These are phyloP conservation scores for Sebastiscus albofasciatus DNA, from an alignment of 2,797 vertebrate genomes.

Conservation along the genomic window DNA sequence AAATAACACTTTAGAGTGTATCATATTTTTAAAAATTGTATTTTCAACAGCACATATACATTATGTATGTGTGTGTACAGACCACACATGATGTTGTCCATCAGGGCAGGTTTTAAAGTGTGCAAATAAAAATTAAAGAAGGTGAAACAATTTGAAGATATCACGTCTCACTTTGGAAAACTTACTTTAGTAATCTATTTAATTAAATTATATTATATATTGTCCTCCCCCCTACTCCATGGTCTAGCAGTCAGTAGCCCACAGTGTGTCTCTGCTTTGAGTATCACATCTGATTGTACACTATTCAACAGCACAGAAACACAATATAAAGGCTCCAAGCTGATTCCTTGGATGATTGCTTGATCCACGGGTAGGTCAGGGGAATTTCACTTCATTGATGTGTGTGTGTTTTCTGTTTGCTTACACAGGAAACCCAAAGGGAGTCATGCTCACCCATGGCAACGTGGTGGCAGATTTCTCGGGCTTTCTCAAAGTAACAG, in stretches of 20 bases:
- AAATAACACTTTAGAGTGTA: background rate
- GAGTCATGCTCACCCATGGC: constrained; percentile 98
- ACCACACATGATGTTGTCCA: background rate
- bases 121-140: background rate
- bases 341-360: background rate
- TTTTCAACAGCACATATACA: background rate
- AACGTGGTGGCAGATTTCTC: constrained; percentile 98
- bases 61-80: background rate
- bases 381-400: background rate
- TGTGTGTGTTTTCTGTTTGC: background rate
- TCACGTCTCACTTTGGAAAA: background rate
- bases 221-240: background rate
- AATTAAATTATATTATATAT: background rate
- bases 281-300: background rate
- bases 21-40: background rate
- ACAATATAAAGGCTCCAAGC: too few species aligned
- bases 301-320: too few species aligned
- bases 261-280: background rate
- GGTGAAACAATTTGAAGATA: background rate
- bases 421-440: constrained; percentile 93
- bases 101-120: background rate
- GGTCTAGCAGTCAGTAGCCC: background rate
- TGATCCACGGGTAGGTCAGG: background rate
- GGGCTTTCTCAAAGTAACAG: constrained; percentile 97
- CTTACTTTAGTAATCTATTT: background rate